Base-by-base conservation (phyloP, 2,888 invertebrate species). In the Carterocephalus palaemon region DNA sequence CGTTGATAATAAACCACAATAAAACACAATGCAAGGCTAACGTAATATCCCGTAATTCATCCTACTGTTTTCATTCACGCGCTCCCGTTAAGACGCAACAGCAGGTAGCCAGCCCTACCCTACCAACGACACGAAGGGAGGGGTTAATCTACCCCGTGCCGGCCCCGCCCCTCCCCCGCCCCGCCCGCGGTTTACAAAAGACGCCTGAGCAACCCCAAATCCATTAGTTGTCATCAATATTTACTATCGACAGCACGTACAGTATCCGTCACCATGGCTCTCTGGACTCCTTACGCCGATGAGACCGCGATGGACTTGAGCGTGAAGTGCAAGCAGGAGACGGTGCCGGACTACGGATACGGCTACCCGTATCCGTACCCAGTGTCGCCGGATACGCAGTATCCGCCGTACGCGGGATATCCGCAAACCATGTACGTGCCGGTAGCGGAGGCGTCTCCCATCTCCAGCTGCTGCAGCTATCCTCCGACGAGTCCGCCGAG, bases 231-330 rank as follows among this genome's bases (percentile, higher is more conserved):
- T 38, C 19, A 23, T 24, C 37, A 12, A 45, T 32, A 17, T 13
- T 32, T 31, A 12, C 10, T 17, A 2, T 28, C 9, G 22, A 23
- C 6, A 29, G 12, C 17, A 31, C 29, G 36, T 7, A 28, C 12
- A 13, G 31, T 22, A 47, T 20, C 9, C 28, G 46, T 9, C 43
- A 55, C 45, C 42, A 81, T 80, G 80, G 64, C 79, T 48, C 61
- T 82, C 16, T 80, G 80, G 81, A 78, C 72, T n/a, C 81, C 81
- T 1, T 81, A 79, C 65, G 70, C 64, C 4, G 76, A 75, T 8
- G 70, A 71, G 32, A 33, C 56, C 3, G 67, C 73, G 4, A 33
- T 79, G 48, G 79, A 81, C 43, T 53, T 80, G 26, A 57, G 69
- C n/a, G 73, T 70, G 47, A 59, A 56, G 49, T 54, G 54, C 36